A percentile compares a stretch with the other conserved stretches of the same genome.
Conservation (phyloP, 2,113 vertebrate genomes). For the Callaeas wilsoni region DNA sequence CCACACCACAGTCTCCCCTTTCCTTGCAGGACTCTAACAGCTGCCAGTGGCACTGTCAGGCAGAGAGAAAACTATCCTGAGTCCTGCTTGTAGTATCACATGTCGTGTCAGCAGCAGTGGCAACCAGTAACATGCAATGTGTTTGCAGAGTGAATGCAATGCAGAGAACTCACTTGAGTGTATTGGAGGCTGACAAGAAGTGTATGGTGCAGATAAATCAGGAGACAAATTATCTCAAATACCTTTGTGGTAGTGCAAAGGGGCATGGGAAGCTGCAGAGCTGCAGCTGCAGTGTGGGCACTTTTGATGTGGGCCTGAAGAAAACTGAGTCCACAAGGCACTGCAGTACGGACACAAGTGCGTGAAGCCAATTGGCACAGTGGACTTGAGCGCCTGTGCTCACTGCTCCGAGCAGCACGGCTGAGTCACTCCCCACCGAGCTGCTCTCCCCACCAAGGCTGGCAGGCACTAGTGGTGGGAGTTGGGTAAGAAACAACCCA, state of each 20-base stretch:
- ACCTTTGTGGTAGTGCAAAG: background rate
- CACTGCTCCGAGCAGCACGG: background rate
- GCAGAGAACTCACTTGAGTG: fast-evolving
- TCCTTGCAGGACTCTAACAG: background rate
- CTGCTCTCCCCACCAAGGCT: background rate
- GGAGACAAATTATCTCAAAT: background rate
- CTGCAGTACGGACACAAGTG: background rate
- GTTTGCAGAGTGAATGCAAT: background rate
- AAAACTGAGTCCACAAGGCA: background rate
- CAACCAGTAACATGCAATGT: fast-evolving
- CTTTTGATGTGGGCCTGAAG: background rate
- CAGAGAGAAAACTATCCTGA: background rate
- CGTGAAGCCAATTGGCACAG: background rate
- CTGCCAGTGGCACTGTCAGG: background rate
- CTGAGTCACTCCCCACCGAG: background rate
- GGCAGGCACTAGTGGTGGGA: background rate
- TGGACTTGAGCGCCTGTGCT: background rate
- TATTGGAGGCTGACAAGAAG: background rate
- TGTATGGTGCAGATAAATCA: background rate
- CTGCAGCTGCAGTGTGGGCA: background rate
- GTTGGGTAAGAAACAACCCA: background rate
- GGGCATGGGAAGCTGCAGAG: background rate
- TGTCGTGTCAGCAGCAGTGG: background rate
- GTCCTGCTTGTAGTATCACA: background rate
- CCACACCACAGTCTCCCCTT: background rate